These are phyloP conservation scores for Galaxias olidus DNA, from an alignment of 2,797 vertebrate species.

Conservation along the genomic window DNA sequence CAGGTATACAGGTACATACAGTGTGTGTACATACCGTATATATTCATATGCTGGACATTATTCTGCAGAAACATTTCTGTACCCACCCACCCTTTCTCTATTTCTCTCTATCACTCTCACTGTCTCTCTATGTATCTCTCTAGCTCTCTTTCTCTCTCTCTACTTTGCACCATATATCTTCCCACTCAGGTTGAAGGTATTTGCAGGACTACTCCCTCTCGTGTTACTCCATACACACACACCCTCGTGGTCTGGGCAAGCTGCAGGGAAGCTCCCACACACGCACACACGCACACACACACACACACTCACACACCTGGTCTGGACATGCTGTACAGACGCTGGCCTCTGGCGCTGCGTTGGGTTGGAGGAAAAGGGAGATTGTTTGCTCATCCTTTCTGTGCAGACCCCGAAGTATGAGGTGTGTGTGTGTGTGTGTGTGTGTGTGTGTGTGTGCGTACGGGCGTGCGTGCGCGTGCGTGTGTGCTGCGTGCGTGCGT, in stretches of 20 bases:
- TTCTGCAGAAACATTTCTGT: neutral
- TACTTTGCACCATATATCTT: neutral
- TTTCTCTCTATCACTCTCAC: neutral
- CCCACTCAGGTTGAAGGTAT: neutral
- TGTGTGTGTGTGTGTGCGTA: constrained; percentile 6
- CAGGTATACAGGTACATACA: no score
- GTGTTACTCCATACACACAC: constrained; percentile 5
- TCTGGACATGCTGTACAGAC: neutral
- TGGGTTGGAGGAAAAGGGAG: no score
- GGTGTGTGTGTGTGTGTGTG: neutral
- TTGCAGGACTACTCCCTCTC: no score
- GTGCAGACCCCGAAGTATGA: no score
- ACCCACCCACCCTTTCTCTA: neutral
- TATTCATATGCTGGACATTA: no score
- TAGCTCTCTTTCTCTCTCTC: neutral
- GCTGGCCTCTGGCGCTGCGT: neutral
- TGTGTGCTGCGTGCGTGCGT: neutral
- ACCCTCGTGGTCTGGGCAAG: no score
- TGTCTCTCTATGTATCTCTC: neutral
- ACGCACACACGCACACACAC: neutral
- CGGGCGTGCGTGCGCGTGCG: constrained; percentile 11
- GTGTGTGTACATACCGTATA: no score
- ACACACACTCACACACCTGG: neutral
- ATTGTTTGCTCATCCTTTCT: no score
- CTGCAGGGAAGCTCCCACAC: no score